Evolutionary conservation across 2,888 invertebrate genomes (phyloP).

Genomic region (Arge pagana): DNA sequence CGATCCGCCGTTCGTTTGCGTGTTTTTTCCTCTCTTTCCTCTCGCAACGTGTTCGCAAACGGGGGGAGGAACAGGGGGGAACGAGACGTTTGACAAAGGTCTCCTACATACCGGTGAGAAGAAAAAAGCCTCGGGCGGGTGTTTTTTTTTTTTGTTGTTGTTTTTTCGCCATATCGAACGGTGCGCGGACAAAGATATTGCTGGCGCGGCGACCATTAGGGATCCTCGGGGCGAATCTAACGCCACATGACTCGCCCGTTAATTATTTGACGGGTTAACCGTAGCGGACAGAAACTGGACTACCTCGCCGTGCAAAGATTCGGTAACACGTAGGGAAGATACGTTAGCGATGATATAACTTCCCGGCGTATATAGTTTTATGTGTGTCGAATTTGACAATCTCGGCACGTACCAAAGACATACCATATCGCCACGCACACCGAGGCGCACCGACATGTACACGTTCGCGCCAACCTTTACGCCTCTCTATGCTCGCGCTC

Average conservation of each 20-base stretch:
- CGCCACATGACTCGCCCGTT: slow-evolving; percentile 37
- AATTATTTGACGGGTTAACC: slow-evolving; percentile 38
- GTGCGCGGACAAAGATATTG: slow-evolving; percentile 4
- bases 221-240: slow-evolving; percentile 9
- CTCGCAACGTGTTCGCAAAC: too few relatives aligned
- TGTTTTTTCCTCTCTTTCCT: too few relatives aligned
- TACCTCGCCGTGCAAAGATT: background rate
- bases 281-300: slow-evolving; percentile 8
- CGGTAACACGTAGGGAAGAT: slow-evolving; percentile 53
- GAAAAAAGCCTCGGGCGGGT: too few relatives aligned
- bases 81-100: too few relatives aligned
- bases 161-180: too few relatives aligned
- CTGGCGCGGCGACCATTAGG: slow-evolving; percentile 4
- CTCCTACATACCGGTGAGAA: too few relatives aligned
- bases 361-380: slow-evolving; percentile 54
- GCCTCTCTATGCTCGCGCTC: too few relatives aligned
- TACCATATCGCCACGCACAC: background rate
- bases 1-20: too few relatives aligned
- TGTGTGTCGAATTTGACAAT: slow-evolving; percentile 57
- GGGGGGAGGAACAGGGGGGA: too few relatives aligned
- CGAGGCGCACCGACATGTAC: background rate
- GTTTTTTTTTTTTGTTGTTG: too few relatives aligned
- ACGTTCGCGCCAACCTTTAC: too few relatives aligned
- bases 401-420: slow-evolving; percentile 50
- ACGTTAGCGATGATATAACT: slow-evolving; percentile 53